These are phyloP conservation scores for Bryconaethiops microstoma DNA, from an alignment of 2,797 vertebrate species.

Conservation along the genomic window DNA sequence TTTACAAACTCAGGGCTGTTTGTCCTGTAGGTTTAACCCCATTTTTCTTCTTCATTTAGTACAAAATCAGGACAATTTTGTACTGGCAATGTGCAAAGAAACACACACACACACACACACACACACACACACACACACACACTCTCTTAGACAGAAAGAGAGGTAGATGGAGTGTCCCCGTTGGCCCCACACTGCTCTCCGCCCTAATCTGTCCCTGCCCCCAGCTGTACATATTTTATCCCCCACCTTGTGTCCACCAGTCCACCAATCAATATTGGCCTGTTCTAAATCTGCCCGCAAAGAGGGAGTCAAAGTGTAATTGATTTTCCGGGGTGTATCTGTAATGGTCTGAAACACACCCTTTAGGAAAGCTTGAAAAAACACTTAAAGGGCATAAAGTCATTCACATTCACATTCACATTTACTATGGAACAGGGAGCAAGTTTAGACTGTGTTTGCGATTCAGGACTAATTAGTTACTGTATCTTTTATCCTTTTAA, in stretches of 20 bases:
- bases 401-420: no score
- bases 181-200: not conserved
- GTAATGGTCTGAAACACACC: not conserved
- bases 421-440: not conserved
- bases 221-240: slow-evolving; percentile 24
- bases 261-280: not conserved
- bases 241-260: slow-evolving; percentile 20
- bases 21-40: not conserved
- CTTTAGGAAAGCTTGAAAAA: not conserved
- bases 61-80: not conserved
- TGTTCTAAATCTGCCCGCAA: slow-evolving; percentile 11
- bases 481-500: not conserved
- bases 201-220: slow-evolving; percentile 14
- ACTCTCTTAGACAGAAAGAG: not conserved
- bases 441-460: not conserved
- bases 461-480: not conserved
- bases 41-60: not conserved
- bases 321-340: slow-evolving; percentile 15
- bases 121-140: slow-evolving; percentile 24
- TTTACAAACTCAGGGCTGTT: not conserved
- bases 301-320: slow-evolving; percentile 20
- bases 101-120: not conserved
- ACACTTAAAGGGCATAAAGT: not conserved
- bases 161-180: not conserved
- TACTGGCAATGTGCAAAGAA: not conserved